Evolutionary conservation across 2,113 vertebrate species (phyloP).

Genomic region (Urocolius indicus): DNA sequence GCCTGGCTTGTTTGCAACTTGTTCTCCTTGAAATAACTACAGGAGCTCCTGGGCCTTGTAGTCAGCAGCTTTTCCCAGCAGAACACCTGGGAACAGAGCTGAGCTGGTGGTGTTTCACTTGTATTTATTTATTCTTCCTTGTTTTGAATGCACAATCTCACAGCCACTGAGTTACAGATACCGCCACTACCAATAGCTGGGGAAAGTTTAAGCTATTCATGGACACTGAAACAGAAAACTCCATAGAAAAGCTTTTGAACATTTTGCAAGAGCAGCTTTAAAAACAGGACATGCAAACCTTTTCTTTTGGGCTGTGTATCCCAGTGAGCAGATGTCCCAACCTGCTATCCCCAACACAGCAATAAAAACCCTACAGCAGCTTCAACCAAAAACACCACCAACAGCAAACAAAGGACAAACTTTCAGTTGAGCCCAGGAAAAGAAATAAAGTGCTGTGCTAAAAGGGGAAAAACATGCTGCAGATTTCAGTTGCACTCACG

Average conservation of each 20-base stretch:
- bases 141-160: background rate
- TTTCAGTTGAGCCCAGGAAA: background rate
- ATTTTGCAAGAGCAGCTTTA: background rate
- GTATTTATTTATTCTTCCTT: background rate
- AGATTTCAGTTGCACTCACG: background rate
- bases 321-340: background rate
- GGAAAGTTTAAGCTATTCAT: background rate
- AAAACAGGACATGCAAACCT: background rate
- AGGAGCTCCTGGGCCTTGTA: background rate
- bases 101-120: background rate
- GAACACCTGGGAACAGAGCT: background rate
- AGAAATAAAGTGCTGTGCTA: background rate
- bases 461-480: background rate
- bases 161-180: background rate
- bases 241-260: background rate
- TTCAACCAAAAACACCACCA: background rate
- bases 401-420: background rate
- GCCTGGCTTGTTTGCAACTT: background rate
- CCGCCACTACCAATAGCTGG: background rate
- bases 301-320: background rate
- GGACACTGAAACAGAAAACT: background rate
- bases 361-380: background rate
- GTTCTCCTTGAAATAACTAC: background rate
- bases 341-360: background rate
- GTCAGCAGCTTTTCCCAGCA: background rate